Percentiles rank a stretch among this genome's conserved stretches.
These are phyloP conservation scores for Campoplex nolae DNA, from an alignment of 2,888 invertebrate genomes.

Conservation along the genomic window DNA sequence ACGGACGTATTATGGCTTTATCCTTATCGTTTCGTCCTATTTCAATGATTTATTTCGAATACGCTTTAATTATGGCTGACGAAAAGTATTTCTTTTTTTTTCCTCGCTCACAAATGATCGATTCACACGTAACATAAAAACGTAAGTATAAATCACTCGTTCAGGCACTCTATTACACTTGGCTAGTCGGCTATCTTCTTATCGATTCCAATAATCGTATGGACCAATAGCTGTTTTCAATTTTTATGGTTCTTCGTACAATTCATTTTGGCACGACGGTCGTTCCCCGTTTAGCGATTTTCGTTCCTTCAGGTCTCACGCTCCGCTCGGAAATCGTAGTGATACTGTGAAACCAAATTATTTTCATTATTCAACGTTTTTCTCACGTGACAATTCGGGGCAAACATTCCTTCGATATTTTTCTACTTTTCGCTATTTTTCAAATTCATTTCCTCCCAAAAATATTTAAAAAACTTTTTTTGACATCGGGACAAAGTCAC, in stretches of 20 bases:
- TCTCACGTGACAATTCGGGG: not conserved
- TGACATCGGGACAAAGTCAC: not conserved
- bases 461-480: not conserved
- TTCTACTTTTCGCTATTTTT: not conserved
- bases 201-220: constrained; percentile 74
- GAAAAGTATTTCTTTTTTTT: constrained; percentile 12
- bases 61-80: constrained; percentile 47
- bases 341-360: constrained; percentile 77
- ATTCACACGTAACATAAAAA: constrained; percentile 70
- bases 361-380: not conserved
- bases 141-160: constrained; percentile 78
- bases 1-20: constrained; percentile 48
- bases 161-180: constrained; percentile 84
- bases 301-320: constrained; percentile 80
- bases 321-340: constrained; percentile 83
- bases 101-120: constrained; percentile 50
- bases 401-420: not conserved
- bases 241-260: constrained; percentile 74
- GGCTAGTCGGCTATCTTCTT: constrained; percentile 80
- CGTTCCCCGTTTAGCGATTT: constrained; percentile 40
- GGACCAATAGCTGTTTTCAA: constrained; percentile 75
- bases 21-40: constrained; percentile 36
- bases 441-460: not conserved
- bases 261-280: constrained; percentile 79
- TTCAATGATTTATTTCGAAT: constrained; percentile 47